Evolutionary conservation across 2,113 vertebrate genomes (phyloP), one percentile per base, ranked within the genome.

Genomic region (Tragelaphus scriptus): DNA sequence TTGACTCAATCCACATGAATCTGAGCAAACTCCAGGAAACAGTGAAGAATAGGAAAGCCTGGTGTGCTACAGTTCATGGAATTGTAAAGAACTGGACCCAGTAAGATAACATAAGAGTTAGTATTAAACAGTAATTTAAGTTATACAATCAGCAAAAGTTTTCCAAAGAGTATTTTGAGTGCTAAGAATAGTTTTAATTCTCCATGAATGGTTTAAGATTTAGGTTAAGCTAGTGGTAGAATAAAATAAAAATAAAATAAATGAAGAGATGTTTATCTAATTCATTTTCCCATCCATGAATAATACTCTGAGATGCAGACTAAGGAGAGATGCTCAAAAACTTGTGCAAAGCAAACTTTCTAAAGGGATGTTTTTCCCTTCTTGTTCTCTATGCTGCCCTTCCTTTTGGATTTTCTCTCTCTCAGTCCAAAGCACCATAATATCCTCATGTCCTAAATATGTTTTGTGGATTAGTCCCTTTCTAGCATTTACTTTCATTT

Each of bases 221-320:
- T 77, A 94, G 21, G 56, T 93, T 25, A 91, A 92, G 19, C 49
- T 26, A 30, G 5, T 21, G 47, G 8, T 3, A 90, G 30, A 93
- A 85, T 91, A 63, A 89, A 96, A 92, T 91, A 68, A 88, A 89
- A 95, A 91, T 91, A 77, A 90, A 61, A 40, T 32, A 28, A 93
- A 68, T 47, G 19, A 97, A 79, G 63, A 84, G n/a, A 77, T 19
- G 80, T 2, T 56, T n/a, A 47, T 80, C 55, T 91, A 77, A 65
- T 85, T 87, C 14, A 40, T 79, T 89, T 95, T 86, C 40, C 53
- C 44, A 63, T 71, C 90, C 44, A 23, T 55, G n/a, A 95, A 56
- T 65, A 95, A 56, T 65, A 51, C 3, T 1, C 4, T 87, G 16
- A 55, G 26, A 88, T 56, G 16, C 16, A 91, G 13, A n/a, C 15